A percentile compares a stretch with the other conserved stretches of the same genome.
phyloP scores from a whole-genome alignment of 2,113 vertebrate genomes.

The Calypte anna region DNA sequence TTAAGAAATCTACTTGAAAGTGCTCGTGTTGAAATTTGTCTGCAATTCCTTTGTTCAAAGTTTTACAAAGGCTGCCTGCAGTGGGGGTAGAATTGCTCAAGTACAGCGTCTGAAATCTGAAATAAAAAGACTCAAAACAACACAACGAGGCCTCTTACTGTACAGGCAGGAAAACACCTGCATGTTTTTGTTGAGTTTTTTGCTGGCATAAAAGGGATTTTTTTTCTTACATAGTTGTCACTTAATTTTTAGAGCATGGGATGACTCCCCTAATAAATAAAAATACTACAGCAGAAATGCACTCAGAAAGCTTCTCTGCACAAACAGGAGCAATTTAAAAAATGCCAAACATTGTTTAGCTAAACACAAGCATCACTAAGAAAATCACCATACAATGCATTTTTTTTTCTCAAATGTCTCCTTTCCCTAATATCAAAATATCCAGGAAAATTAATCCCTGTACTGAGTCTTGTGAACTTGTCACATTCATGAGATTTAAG shows the following conservation, averaged over 20 bases:
- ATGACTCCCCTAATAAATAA: not conserved
- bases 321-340: not conserved
- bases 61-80: not conserved
- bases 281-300: not conserved
- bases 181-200: not conserved
- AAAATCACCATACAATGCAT: not conserved
- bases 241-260: not conserved
- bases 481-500: not conserved
- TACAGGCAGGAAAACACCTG: not conserved
- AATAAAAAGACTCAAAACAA: not conserved
- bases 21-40: not conserved
- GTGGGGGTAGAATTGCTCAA: not conserved
- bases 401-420: not conserved
- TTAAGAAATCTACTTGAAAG: constrained; percentile 30
- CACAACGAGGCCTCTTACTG: not conserved
- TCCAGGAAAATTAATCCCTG: not conserved
- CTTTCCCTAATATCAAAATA: not conserved
- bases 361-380: not conserved
- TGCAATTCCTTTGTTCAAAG: not conserved
- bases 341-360: not conserved
- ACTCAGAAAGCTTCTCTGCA: not conserved
- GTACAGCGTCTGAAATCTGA: not conserved
- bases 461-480: not conserved
- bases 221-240: not conserved
- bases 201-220: not conserved